phyloP scores from a whole-genome alignment of 2,113 vertebrate species.

The Mandrillus leucophaeus region DNA sequence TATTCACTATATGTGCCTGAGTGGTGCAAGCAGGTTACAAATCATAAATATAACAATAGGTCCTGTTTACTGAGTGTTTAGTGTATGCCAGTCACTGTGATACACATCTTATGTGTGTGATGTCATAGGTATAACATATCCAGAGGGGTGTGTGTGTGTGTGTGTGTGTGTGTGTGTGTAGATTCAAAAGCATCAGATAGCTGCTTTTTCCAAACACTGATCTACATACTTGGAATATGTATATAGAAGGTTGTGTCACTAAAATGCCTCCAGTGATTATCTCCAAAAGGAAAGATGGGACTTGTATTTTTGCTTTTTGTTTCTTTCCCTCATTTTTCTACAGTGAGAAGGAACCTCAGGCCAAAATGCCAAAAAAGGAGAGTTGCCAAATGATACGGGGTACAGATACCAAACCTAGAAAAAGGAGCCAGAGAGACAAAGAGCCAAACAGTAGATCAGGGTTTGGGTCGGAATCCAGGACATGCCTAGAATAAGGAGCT shows the following conservation, averaged over 20 bases:
- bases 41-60: background rate
- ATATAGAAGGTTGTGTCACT: background rate
- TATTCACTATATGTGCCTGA: background rate
- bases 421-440: slow-evolving; percentile 52
- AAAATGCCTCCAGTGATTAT: background rate
- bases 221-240: background rate
- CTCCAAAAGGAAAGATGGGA: background rate
- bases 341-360: background rate
- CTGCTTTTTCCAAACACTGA: too few relatives aligned
- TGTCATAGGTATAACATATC: background rate
- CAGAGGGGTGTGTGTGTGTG: background rate
- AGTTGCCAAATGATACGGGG: slow-evolving; percentile 59
- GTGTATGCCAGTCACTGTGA: background rate
- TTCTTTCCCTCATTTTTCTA: slow-evolving; percentile 50
- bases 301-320: slow-evolving; percentile 41
- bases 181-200: background rate
- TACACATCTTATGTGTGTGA: background rate
- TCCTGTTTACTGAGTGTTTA: background rate
- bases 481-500: slow-evolving; percentile 41
- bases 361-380: slow-evolving; percentile 42
- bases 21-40: background rate
- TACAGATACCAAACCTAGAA: slow-evolving; percentile 59
- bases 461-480: slow-evolving; percentile 50
- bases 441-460: slow-evolving; percentile 47
- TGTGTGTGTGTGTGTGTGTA: background rate